Conservation (phyloP, 2,888 invertebrate species). For the Thera britannica region DNA sequence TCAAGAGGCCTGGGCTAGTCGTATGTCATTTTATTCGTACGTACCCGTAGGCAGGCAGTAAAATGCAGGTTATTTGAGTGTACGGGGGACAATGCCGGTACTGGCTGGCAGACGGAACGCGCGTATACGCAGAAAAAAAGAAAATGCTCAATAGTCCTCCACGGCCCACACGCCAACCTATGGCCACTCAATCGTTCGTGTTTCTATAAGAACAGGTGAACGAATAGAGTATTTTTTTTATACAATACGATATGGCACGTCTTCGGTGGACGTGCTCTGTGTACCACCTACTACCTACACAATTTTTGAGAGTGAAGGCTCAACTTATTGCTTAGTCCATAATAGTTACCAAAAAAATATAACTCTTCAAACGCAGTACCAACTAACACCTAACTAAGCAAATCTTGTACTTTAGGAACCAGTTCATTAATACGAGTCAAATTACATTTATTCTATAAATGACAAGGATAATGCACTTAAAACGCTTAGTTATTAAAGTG, state of each 20-base stretch:
- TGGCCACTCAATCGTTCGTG: constrained; percentile 80
- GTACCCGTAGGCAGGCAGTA: constrained; percentile 62
- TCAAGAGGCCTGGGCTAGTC: constrained; percentile 59
- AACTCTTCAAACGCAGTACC: too few species aligned
- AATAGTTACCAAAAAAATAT: too few species aligned
- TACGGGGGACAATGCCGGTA: constrained; percentile 66
- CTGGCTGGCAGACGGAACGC: constrained; percentile 45
- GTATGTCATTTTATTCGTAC: constrained; percentile 67
- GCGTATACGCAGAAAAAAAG: constrained; percentile 69
- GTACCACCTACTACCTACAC: too few species aligned
- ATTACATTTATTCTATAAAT: too few species aligned
- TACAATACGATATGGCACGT: background rate
- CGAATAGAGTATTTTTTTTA: constrained; percentile 48
- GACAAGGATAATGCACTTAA: too few species aligned
- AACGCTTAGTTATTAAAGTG: too few species aligned
- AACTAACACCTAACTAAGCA: too few species aligned
- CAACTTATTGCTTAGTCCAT: too few species aligned
- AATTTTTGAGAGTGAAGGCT: too few species aligned
- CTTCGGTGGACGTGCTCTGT: too few species aligned
- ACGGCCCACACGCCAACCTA: constrained; percentile 81
- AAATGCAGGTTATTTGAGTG: constrained; percentile 74
- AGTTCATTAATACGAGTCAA: too few species aligned
- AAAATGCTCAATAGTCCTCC: constrained; percentile 76
- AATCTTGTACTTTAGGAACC: too few species aligned
- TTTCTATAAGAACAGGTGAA: constrained; percentile 59